A percentile compares a stretch with the other conserved stretches of the same genome.
Evolutionary conservation across 2,113 vertebrate genomes (phyloP).

Genomic region (Malurus cyaneus): DNA sequence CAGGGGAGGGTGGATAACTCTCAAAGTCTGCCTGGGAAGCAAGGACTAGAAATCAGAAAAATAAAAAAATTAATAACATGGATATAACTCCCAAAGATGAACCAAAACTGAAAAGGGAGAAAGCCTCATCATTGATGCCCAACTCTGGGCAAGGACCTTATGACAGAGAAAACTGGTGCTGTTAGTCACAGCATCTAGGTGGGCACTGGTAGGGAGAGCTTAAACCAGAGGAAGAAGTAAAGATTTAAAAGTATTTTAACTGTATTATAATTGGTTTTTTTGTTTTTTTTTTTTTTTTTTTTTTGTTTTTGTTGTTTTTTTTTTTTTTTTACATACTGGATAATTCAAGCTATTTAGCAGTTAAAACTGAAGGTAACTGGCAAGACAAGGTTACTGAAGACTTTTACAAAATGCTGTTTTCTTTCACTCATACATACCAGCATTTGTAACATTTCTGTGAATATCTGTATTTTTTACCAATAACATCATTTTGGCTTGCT

Average conservation of each 20-base stretch:
- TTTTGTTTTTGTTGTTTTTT: too few relatives aligned
- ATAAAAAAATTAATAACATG: background rate
- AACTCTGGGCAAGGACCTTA: background rate
- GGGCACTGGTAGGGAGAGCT: background rate
- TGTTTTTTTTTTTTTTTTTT: too few relatives aligned
- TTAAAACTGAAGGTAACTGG: background rate
- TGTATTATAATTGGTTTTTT: too few relatives aligned
- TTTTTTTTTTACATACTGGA: background rate
- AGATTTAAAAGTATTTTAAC: background rate
- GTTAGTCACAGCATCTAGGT: background rate
- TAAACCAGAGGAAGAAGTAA: background rate
- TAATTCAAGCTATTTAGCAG: background rate
- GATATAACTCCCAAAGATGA: background rate
- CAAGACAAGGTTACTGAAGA: background rate
- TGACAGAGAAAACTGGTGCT: background rate
- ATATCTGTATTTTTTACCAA: background rate
- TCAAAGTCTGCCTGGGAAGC: background rate
- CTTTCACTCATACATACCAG: background rate
- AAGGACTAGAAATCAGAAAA: background rate
- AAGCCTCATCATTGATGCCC: background rate
- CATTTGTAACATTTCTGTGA: background rate
- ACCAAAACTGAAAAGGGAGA: background rate
- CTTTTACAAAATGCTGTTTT: background rate
- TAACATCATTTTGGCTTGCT: background rate
- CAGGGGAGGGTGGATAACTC: fast-evolving